Evolutionary conservation across 2,888 invertebrate genomes (phyloP), one percentile per base, ranked within the genome.

Genomic region (Sarcophaga carnaria): DNA sequence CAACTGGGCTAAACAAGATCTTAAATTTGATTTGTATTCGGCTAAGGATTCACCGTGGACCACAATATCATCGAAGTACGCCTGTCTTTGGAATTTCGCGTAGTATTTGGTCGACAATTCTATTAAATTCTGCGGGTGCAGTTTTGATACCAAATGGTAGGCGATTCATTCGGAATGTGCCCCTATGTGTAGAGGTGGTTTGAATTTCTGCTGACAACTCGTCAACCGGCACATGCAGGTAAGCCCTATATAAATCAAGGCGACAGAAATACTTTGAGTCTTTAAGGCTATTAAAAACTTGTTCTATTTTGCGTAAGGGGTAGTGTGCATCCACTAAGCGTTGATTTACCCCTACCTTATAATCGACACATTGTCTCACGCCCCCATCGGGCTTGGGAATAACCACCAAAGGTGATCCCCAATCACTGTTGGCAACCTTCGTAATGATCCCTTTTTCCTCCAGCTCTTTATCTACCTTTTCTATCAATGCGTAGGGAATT

Each of bases 51-150:
- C 22, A 17, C 83, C 80, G 49, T 84, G 81, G 12, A 88, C 83
- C 25, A 84, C 86, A 22, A 88, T 87, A 47, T 88, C 88, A 74
- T 88, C 86, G 59, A 88, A 89, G 60, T 88, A 87, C 59, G 81
- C 77, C 59, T 20, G 85, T 80, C 47, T 83, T 83, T 45, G 83
- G 66, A 60, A 86, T 83, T 45, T 84, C 81, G 14, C 79, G 76
- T 20, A 85, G n/a, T n/a, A 88, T 85, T 83, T 87, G 83, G 12
- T 88, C 85, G 22, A 85, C 85, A 1, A 72, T 25, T 2, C 45
- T 49, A 45, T 77, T 77, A 49, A 25, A 80, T 3, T 69, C 79
- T 3, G 62, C 25, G 25, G 2, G 25, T 25, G 25, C 27, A 27
- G 27, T 27, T 27, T 27, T 27, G 5, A 27, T 27, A 27, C 27